Base-by-base conservation (phyloP, 2,888 invertebrate species). In the Caprella mutica region DNA sequence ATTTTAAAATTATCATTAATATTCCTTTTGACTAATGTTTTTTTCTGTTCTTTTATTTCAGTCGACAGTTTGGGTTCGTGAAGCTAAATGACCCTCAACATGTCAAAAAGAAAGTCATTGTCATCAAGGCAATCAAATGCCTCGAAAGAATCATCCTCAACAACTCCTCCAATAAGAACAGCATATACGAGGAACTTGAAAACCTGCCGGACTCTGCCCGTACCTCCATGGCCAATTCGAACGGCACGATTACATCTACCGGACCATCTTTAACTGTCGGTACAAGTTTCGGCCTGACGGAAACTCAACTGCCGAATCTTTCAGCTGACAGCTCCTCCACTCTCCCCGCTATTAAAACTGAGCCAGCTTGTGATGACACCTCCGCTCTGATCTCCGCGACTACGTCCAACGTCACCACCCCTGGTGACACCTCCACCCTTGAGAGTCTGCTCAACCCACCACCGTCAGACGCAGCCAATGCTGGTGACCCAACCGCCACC, bases 61-160 rank as follows among this genome's bases (percentile, higher is more conserved):
- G 93, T 72, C 88, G 89, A 24, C 86, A 88, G 70, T 93, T 87
- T 78, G 93, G 93, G 42, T 91, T 90, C 72, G 75, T 93, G 61
- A 85, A 88, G 70, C 74, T 92, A 46, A 83, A 84, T 69, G 80
- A 82, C 57, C 78, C 83, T 50, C 90, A 90, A 72, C 86, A 91
- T 78, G 77, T 80, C 14, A 81, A 83, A 70, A 87, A 88, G 67
- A 82, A 86, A 71, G 80, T 81, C 46, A 77, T 92, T 65, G 82
- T 93, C 33, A 80, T 86, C 57, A 87, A 86, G 77, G 89, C 89
- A 58, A 84, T 90, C 56, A 85, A 84, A 70, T 85, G 86, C 72
- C 75, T 91, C 67, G 90, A 91, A 71, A 80, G 85, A 65, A 86
- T 89, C 82, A 76, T 89, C 67, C 81, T 86, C 21, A 65, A 61